A percentile compares a stretch with the other conserved stretches of the same genome.
These are phyloP conservation scores for Osmoderma eremita DNA, from an alignment of 2,888 invertebrate genomes.

Conservation along the genomic window DNA sequence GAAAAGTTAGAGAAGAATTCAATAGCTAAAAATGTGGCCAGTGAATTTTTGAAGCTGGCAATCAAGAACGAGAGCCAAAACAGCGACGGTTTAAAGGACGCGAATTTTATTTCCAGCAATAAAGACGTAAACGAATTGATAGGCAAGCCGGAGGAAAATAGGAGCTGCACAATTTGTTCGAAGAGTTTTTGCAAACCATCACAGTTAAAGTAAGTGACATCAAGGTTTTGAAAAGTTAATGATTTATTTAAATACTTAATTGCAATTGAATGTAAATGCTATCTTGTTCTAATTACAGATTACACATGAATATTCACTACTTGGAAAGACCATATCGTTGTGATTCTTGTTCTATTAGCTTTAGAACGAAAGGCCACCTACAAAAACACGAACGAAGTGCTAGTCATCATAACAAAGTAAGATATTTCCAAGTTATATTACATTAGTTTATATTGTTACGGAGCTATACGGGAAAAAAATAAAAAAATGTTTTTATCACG, in stretches of 20 bases:
- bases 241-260: neutral
- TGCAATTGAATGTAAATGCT: neutral
- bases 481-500: too few species aligned
- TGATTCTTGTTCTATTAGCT: conserved; percentile 91
- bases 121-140: conserved; percentile 61
- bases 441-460: too few species aligned
- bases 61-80: conserved; percentile 59
- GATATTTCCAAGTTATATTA: conserved; percentile 14
- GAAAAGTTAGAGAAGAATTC: conserved; percentile 63
- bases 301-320: conserved; percentile 96
- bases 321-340: conserved; percentile 93
- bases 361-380: conserved; percentile 88
- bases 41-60: conserved; percentile 73
- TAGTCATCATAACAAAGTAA: conserved; percentile 90
- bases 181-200: conserved; percentile 93
- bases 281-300: conserved; percentile 54
- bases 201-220: conserved; percentile 72
- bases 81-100: conserved; percentile 49
- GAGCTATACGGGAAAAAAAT: too few species aligned
- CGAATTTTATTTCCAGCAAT: conserved; percentile 49
- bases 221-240: neutral
- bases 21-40: conserved; percentile 73
- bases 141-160: conserved; percentile 63
- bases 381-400: conserved; percentile 94
- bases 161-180: conserved; percentile 76